Evolutionary conservation across 2,113 vertebrate species (phyloP), one percentile per base, ranked within the genome.

Genomic region (Tonatia bakeri): DNA sequence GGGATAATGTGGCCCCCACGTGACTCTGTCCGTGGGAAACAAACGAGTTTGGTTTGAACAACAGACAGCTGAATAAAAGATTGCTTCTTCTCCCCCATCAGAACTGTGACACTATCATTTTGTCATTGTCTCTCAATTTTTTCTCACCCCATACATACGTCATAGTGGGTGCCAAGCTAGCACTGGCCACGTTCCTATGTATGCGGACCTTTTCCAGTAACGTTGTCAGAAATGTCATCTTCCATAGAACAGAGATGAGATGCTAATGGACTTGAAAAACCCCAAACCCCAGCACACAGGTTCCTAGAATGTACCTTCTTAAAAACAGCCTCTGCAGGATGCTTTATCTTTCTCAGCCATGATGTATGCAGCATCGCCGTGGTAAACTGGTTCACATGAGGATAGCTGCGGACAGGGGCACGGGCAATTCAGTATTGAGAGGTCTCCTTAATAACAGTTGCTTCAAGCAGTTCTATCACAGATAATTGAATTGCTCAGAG

Each of bases 401-500:
- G 96, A 96, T 94, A 43, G 54, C 1, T 45, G 88, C 95, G 92
- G 80, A 28, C 56, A 88, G 73, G 61, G 45, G 91, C 83, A 83
- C 88, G 95, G 91, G 36, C 31, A 94, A 94, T 90, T 92, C 85
- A 95, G 4, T 90, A 91, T 96, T 96, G 67, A 80, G 84, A 69
- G 70, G 50, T 75, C 31, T 76, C 64, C 11, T 87, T n/a, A n/a
- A n/a, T n/a, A n/a, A n/a, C 93, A 73, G 77, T 90, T 72, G 79
- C 75, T 36, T 6, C 45, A 33, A 89, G 83, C 11, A 6, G 26
- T 89, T 94, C 82, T 73, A 28, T 96, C 73, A 84, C 82, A 95
- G 96, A 86, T 52, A 97, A 95, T 95, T 87, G 47, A 94, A 45
- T 93, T 97, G 90, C 77, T 72, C 94, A 69, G 90, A 72, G 91